Base-by-base conservation (phyloP, 2,888 invertebrate genomes). In the Xylota sylvarum region DNA sequence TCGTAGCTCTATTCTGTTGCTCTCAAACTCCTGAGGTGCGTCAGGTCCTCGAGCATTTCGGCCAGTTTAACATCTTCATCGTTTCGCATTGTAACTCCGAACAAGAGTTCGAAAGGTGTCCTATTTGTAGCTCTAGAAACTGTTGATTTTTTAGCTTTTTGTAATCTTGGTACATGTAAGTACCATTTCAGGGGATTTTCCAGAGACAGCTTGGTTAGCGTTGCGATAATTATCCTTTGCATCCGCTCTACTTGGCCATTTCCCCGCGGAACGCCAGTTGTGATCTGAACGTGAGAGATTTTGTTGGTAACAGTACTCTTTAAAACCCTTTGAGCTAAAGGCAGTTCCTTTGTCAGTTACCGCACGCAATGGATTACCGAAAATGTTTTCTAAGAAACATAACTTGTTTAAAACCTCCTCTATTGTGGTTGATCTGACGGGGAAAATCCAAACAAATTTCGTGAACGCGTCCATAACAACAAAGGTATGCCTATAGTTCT, bases 231-330 rank as follows among this genome's bases (percentile, higher is more conserved):
- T 4, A 87, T 90, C 9, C 89, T 70, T 78, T 92, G 90, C 0
- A 90, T 78, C 5, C 90, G 83, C 60, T 92, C 90, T 0, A 90
- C 90, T 69, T 92, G 91, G 0, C 91, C 91, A 74, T 92, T 92
- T n/a, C 90, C 90, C 43, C 91, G 52, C 10, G 92, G 90, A 7
- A 91, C 76, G 9, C 91, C 88, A 1, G 81, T 83, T 1, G 83
- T 81, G 4, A 91, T 90, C 4, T 52, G 14, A 0, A 88, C 35
- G 67, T 91, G 91, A 35, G 32, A 92, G 91, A 0, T 74, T 70
- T 69, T 91, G 89, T 0, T 89, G 88, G 12, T 88, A 17, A 72
- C 91, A 91, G 82, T 90, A 92, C 0, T 90, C 78, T 77, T 88
- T 27, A 62, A 92, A 92, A 1, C 89, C 90, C 5, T 88, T 64